Conservation (phyloP, 1,140 invertebrate species). For the Cardiocondyla obscurior region DNA sequence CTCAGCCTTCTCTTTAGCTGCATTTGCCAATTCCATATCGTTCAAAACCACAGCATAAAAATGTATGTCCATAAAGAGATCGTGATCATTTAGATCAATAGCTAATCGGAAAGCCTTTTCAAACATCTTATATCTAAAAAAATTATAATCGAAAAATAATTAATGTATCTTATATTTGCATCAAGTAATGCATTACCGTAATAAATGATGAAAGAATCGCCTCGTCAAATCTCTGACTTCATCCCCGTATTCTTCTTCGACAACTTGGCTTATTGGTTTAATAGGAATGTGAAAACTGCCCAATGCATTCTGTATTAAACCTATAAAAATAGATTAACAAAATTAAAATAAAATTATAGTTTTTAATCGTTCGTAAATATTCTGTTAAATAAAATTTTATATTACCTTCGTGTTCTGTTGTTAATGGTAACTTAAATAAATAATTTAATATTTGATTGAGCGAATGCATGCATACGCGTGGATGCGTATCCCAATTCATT, state of each 20-base stretch:
- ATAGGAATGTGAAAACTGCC: conserved; percentile 89
- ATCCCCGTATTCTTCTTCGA: conserved; percentile 89
- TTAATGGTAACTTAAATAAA: conserved; percentile 87
- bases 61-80: conserved; percentile 93
- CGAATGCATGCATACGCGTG: conserved; percentile 87
- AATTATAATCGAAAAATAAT: conserved; percentile 13
- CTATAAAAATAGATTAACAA: conserved; percentile 68
- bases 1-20: conserved; percentile 90
- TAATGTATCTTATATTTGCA: neutral
- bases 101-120: conserved; percentile 94
- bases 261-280: conserved; percentile 87
- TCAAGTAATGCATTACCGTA: conserved; percentile 84
- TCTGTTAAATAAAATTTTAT: neutral
- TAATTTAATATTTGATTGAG: conserved; percentile 90
- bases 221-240: conserved; percentile 90
- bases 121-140: conserved; percentile 88
- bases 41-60: conserved; percentile 89
- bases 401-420: conserved; percentile 86
- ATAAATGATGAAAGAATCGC: conserved; percentile 91
- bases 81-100: conserved; percentile 92
- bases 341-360: neutral
- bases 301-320: conserved; percentile 88
- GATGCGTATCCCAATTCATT: conserved; percentile 90
- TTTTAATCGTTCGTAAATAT: conserved; percentile 1
- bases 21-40: conserved; percentile 89